Evolutionary conservation across 2,797 vertebrate genomes (phyloP), one percentile per base, ranked within the genome.

Genomic region (Etheostoma nigrum): DNA sequence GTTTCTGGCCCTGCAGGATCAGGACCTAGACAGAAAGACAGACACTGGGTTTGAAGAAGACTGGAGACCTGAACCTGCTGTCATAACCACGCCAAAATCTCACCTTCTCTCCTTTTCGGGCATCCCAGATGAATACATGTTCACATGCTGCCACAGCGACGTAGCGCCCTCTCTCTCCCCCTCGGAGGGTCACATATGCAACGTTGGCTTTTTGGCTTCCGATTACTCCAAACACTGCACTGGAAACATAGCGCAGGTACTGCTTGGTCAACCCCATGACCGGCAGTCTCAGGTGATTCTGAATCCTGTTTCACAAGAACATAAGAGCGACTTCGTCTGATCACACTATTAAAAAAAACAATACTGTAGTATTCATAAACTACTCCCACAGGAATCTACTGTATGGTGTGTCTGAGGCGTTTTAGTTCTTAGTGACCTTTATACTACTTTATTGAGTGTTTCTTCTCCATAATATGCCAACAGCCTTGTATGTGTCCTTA

Each of bases 101-200:
- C 74, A 99, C 98, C 97, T 99, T 99, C 90, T 99, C 98, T 53
- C 95, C 97, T 89, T 97, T 99, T 15, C 98, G 93, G 7, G 96
- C 88, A 62, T 99, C 98, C 98, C 98, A 99, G 87, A 99, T 95
- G 87, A 99, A 98, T 54, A 99, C 97, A 11, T 99, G 98, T 64
- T 99, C 98, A 23, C 98, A 99, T 13, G 97, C 98, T 0, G 96
- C 97, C 27, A 95, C 97, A 0, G 98, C 98, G 13, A 98, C 96
- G 1, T 95, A 96, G 59, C 98, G 97, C 0, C 96, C 97, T 78
- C 83, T 96, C 90, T 99, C 98, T 0, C 96, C 97, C 0, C 97
- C 97, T 7, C 96, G 94, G 49, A 97, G 94, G 1, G 93, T 95
- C 82, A 99, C 97, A 48, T 95, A 98, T 0, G 89, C 91, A 27